Conservation (phyloP, 2,888 invertebrate genomes). For the Brachypterus glaber region DNA sequence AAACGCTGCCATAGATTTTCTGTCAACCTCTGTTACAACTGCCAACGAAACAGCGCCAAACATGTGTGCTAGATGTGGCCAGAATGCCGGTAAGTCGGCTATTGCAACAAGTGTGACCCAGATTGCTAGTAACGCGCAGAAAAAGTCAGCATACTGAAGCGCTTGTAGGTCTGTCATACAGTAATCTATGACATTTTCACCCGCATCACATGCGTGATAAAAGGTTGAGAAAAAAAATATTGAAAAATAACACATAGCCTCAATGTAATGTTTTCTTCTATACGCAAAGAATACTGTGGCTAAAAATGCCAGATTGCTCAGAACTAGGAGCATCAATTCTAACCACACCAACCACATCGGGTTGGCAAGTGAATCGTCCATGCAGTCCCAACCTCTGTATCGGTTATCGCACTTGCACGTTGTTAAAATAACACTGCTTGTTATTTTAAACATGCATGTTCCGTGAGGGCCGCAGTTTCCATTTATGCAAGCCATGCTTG, state of each 20-base stretch:
- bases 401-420: conserved; percentile 65
- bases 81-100: conserved; percentile 57
- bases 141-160: conserved; percentile 82
- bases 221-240: conserved; percentile 83
- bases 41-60: conserved; percentile 70
- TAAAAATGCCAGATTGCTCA: conserved; percentile 76
- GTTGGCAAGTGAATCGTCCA: conserved; percentile 66
- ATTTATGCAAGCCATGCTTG: conserved; percentile 66
- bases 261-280: conserved; percentile 65
- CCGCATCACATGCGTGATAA: conserved; percentile 87
- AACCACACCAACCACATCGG: conserved; percentile 55
- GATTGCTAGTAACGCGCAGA: conserved; percentile 74
- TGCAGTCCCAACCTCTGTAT: conserved; percentile 76
- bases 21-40: conserved; percentile 70
- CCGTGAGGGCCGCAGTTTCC: conserved; percentile 70
- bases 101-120: conserved; percentile 85
- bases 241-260: conserved; percentile 70
- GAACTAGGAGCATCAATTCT: conserved; percentile 63
- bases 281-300: conserved; percentile 68
- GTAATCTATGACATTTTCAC: conserved; percentile 63
- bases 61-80: conserved; percentile 58
- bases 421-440: conserved; percentile 66
- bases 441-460: conserved; percentile 67
- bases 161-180: conserved; percentile 69
- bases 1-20: conserved; percentile 72